phyloP scores from a whole-genome alignment of 2,113 vertebrate genomes.

The Zosterops pallidus region DNA sequence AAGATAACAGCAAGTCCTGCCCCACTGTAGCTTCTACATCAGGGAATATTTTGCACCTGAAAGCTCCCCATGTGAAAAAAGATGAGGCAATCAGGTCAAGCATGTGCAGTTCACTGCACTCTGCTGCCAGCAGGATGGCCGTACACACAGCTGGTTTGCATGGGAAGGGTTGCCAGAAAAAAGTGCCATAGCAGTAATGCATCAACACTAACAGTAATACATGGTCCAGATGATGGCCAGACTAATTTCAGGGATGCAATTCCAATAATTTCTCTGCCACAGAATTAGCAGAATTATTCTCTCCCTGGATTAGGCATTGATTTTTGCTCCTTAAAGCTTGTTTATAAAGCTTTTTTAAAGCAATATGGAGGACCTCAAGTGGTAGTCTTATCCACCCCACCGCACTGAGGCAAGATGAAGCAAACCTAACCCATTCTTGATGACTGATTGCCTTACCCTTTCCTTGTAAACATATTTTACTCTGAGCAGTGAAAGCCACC shows the following conservation, averaged over 20 bases:
- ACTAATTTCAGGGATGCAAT: background rate
- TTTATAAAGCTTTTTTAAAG: background rate
- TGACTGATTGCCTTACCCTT: background rate
- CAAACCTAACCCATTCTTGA: background rate
- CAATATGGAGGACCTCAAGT: background rate
- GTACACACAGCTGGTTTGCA: background rate
- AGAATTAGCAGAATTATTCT: background rate
- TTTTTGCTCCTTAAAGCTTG: background rate
- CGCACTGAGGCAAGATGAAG: background rate
- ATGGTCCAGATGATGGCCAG: background rate
- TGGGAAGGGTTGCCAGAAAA: background rate
- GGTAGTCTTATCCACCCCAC: background rate
- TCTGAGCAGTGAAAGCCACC: background rate
- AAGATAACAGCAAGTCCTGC: background rate
- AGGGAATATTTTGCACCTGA: background rate
- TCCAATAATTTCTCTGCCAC: background rate
- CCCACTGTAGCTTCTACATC: background rate
- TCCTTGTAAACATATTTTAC: background rate
- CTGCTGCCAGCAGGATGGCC: background rate
- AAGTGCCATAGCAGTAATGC: background rate
- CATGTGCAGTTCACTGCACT: background rate
- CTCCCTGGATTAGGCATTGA: background rate
- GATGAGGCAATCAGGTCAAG: background rate
- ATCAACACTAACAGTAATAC: background rate
- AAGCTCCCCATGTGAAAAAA: background rate